phyloP scores from a whole-genome alignment of 2,797 vertebrate species.

The Cossypha polioptera region DNA sequence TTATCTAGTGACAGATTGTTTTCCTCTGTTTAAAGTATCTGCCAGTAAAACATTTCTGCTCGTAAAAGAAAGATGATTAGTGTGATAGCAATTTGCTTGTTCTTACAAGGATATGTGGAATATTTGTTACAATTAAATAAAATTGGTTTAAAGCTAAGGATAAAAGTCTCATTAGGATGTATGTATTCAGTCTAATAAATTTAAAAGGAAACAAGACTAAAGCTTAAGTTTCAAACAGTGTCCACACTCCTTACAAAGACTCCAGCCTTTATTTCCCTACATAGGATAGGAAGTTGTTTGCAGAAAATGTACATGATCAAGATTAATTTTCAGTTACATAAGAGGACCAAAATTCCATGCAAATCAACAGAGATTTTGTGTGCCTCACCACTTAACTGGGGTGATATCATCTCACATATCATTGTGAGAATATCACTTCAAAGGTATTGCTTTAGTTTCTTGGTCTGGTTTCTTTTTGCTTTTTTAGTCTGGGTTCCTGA shows the following conservation, averaged over 20 bases:
- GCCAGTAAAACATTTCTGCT: not conserved
- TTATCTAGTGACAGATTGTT: not conserved
- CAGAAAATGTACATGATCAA: rapidly evolving
- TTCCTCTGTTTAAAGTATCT: not conserved
- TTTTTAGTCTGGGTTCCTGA: not conserved
- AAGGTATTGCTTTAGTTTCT: not conserved
- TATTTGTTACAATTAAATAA: not conserved
- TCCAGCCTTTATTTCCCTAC: not conserved
- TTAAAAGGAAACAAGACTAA: not conserved
- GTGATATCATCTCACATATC: not conserved
- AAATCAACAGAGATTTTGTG: not conserved
- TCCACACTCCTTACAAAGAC: not conserved
- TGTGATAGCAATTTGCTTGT: not conserved
- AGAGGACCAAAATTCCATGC: not conserved
- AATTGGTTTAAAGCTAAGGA: not conserved
- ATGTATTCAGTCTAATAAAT: not conserved
- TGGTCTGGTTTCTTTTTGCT: not conserved
- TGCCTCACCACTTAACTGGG: not conserved
- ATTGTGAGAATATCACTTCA: not conserved
- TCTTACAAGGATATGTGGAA: not conserved
- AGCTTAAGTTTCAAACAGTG: not conserved
- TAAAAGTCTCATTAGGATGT: not conserved
- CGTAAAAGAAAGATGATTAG: not conserved
- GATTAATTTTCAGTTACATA: not conserved
- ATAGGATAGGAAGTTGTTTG: not conserved